Conservation (phyloP, 2,113 vertebrate genomes). For the Thalassarche chlororhynchos region DNA sequence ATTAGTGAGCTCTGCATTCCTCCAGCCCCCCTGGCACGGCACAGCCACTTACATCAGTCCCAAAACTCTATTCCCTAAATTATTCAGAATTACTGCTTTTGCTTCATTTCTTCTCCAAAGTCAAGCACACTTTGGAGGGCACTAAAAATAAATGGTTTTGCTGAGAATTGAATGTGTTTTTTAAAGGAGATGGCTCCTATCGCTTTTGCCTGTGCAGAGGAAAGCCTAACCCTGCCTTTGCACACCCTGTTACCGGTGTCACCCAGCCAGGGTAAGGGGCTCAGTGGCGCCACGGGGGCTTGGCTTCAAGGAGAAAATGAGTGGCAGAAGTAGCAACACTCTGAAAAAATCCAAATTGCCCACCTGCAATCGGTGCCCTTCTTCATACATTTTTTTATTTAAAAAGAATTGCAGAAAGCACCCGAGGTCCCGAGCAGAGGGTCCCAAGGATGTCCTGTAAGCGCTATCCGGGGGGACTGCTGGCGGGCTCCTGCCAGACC, state of each 20-base stretch:
- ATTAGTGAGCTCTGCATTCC: not conserved
- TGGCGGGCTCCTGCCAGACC: not conserved
- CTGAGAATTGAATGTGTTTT: not conserved
- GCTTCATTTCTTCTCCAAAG: not conserved
- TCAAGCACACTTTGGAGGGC: not conserved
- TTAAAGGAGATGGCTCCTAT: not conserved
- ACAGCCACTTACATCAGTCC: not conserved
- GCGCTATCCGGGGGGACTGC: rapidly evolving
- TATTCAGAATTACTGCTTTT: not conserved
- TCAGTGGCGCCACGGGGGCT: rapidly evolving
- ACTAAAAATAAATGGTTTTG: not conserved
- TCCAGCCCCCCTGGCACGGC: not conserved
- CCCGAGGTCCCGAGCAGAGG: rapidly evolving
- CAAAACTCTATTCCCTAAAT: not conserved
- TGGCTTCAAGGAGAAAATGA: not conserved
- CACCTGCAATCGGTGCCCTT: not conserved
- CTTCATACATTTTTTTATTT: not conserved
- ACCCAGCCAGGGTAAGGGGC: not conserved
- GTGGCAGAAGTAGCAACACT: not conserved
- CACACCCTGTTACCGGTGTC: not conserved
- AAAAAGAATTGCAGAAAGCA: not conserved
- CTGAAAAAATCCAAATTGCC: not conserved
- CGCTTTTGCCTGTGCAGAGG: not conserved
- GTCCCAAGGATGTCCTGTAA: not conserved
- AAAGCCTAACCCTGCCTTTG: not conserved